Base-by-base conservation (phyloP, 1,140 invertebrate genomes). In the Hetaerina americana region DNA sequence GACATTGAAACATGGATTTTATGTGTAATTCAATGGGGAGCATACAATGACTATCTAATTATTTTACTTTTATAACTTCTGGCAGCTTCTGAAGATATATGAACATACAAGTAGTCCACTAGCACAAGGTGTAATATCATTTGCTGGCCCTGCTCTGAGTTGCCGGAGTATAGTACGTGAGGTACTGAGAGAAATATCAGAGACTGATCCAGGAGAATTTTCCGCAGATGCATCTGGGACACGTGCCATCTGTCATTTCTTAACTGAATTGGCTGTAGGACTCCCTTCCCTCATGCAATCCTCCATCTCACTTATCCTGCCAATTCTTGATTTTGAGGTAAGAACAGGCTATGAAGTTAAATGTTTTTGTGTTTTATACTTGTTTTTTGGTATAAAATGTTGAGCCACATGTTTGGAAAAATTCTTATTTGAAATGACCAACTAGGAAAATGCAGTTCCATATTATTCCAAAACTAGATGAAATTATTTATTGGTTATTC, bases 131-230 rank as follows among this genome's bases (percentile, higher is more conserved):
- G 84, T 92, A 1, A 83, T 87, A 6, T 81, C 88, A 27, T 57
- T 57, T 57, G 40, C 40, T 57, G 40, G 40, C 15, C 22, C 40
- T 57, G 15, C 87, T 66, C 88, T 85, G 80, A 84, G 84, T 5
- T 85, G 86, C 73, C 87, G 84, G 70, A 86, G 85, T 73, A 84
- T 91, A 74, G 84, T 92, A 40, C 84, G 84, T 74, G 88, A 92
- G 78, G 85, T 93, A 77, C 85, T 91, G 49, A 84, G 87, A 75
- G 91, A 93, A 83, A 87, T 92, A 71, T 85, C 84, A 24, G 82
- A 85, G 75, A 83, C 86, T 2, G 83, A 87, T 81, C 57, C 82
- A 70, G 71, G 81, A 74, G 76, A 87, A 77, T 71, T 87, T 75
- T 75, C 81, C 22, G 81, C 80, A 40, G 86, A 85, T 70, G 82